Percentiles rank a stretch among this genome's conserved stretches.
phyloP scores from a whole-genome alignment of 2,888 invertebrate genomes.

The Agrenia bidenticulata region DNA sequence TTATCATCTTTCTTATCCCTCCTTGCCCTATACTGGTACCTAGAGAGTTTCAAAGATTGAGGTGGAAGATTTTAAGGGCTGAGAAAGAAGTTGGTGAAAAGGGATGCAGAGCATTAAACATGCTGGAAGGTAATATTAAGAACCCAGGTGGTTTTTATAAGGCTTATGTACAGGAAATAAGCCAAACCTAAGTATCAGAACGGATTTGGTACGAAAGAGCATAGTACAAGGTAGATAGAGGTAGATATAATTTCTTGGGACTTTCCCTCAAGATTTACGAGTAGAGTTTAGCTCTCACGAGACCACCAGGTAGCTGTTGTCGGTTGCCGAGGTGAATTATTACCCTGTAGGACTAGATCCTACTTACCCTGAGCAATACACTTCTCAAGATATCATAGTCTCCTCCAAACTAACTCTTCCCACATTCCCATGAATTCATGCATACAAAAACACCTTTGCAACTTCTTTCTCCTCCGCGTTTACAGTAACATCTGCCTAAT shows the following conservation, averaged over 20 bases:
- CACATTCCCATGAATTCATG: too few relatives aligned
- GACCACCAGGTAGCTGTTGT: conserved; percentile 53
- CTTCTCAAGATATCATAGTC: too few relatives aligned
- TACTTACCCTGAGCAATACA: too few relatives aligned
- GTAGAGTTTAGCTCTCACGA: conserved; percentile 50
- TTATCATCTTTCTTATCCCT: conserved; percentile 8
- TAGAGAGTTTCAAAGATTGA: too few relatives aligned
- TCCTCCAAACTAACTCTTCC: too few relatives aligned
- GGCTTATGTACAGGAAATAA: conserved; percentile 4
- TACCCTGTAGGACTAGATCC: conserved; percentile 22
- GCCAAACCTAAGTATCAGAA: conserved; percentile 1
- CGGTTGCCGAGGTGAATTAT: conserved; percentile 52
- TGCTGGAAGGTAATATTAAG: not conserved
- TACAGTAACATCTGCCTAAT: too few relatives aligned
- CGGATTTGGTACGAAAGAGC: not conserved
- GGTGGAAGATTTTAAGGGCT: too few relatives aligned
- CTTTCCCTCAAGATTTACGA: conserved; percentile 52
- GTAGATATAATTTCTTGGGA: conserved; percentile 46
- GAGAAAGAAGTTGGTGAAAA: not conserved
- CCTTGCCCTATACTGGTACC: not conserved
- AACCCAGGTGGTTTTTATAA: conserved; percentile 4
- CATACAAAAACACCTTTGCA: too few relatives aligned
- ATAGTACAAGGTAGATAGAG: conserved; percentile 1
- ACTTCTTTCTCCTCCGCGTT: too few relatives aligned
- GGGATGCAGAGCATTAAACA: not conserved